These are phyloP conservation scores for Phyllotis vaccarum DNA, from an alignment of 2,797 vertebrate species.

Conservation along the genomic window DNA sequence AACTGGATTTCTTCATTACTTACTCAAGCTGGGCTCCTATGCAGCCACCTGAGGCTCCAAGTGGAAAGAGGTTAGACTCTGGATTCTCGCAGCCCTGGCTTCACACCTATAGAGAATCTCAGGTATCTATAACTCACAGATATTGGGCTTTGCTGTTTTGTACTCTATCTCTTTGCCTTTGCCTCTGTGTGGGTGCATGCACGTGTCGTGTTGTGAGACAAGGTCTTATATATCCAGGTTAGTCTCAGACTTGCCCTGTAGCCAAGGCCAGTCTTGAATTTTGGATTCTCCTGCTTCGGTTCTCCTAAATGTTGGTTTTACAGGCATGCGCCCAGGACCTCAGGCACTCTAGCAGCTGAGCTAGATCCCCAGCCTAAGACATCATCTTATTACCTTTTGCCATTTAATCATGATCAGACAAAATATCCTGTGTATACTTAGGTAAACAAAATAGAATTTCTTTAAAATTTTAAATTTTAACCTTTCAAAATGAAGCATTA, in stretches of 20 bases:
- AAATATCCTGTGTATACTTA: neutral
- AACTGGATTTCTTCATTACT: neutral
- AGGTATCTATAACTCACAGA: neutral
- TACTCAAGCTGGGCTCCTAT: neutral
- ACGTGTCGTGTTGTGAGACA: neutral
- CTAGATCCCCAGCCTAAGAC: neutral
- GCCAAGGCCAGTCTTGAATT: neutral
- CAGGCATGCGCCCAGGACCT: neutral
- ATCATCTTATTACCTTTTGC: neutral
- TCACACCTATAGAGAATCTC: neutral
- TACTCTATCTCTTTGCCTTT: neutral
- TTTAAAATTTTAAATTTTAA: neutral
- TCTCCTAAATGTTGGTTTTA: neutral
- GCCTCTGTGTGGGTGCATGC: neutral
- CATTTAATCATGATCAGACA: neutral
- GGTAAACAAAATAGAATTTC: neutral
- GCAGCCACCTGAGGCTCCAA: neutral
- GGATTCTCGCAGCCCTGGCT: neutral
- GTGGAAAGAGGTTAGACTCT: neutral
- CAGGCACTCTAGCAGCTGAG: no score
- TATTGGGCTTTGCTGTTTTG: neutral
- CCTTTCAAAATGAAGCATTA: slow-evolving; percentile 19
- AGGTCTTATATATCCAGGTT: neutral
- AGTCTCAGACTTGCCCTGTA: neutral
- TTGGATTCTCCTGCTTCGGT: neutral